Evolutionary conservation across 2,113 vertebrate genomes (phyloP).

Genomic region (Alosa alosa): DNA sequence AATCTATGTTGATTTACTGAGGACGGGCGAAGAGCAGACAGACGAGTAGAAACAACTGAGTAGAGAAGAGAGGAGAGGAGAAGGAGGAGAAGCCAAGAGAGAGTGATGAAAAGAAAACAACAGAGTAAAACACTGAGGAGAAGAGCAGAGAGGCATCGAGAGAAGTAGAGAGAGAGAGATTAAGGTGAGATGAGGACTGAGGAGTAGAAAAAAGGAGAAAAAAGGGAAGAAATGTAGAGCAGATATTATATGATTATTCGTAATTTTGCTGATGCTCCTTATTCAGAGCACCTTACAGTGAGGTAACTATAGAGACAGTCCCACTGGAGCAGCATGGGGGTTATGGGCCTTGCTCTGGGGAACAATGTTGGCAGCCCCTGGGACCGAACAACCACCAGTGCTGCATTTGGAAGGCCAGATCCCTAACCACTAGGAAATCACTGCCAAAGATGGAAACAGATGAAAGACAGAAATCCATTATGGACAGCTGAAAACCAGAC

Average conservation of each 20-base stretch:
- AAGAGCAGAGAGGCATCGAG: background rate
- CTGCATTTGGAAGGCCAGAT: too few species aligned
- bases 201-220: background rate
- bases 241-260: background rate
- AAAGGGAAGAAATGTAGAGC: background rate
- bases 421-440: too few species aligned
- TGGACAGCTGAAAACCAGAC: background rate
- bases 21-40: background rate
- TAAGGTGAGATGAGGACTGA: background rate
- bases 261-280: too few species aligned
- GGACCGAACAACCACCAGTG: too few species aligned
- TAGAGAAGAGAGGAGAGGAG: background rate
- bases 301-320: too few species aligned
- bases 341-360: too few species aligned
- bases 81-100: background rate
- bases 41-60: background rate
- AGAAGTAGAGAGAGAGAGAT: background rate
- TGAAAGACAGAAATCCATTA: too few species aligned
- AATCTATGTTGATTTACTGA: background rate
- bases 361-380: too few species aligned
- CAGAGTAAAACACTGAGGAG: background rate
- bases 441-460: too few species aligned
- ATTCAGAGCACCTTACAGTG: too few species aligned
- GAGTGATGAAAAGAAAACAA: background rate
- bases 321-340: too few species aligned